These are phyloP conservation scores for Xestia rhomboidea DNA, from an alignment of 2,888 invertebrate genomes.

Conservation along the genomic window DNA sequence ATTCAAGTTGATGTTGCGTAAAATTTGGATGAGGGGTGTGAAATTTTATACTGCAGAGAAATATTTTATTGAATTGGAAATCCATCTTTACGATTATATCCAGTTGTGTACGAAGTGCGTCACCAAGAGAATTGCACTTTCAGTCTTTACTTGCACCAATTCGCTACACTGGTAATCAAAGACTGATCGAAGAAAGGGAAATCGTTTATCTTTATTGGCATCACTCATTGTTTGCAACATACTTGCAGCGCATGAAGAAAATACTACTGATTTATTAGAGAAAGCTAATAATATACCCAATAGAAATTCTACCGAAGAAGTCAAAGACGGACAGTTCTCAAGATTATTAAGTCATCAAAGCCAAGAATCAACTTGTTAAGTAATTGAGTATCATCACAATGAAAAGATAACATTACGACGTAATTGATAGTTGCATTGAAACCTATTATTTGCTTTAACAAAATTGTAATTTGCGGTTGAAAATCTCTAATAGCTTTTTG, in stretches of 20 bases:
- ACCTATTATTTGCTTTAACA: slow-evolving; percentile 36
- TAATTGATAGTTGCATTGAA: slow-evolving; percentile 48
- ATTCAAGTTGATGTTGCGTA: slow-evolving; percentile 1
- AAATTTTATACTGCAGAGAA: background rate
- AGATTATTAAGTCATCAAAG: slow-evolving; percentile 59
- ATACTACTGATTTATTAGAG: slow-evolving; percentile 56
- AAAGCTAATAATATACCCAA: slow-evolving; percentile 58
- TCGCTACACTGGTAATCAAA: slow-evolving; percentile 42
- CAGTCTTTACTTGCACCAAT: slow-evolving; percentile 43
- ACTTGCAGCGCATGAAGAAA: slow-evolving; percentile 45
- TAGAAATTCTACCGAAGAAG: slow-evolving; percentile 49
- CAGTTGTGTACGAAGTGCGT: background rate
- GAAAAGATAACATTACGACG: slow-evolving; percentile 48
- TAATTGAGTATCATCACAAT: slow-evolving; percentile 55
- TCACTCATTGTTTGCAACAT: slow-evolving; percentile 45
- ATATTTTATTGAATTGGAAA: slow-evolving; percentile 16
- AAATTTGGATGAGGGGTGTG: background rate
- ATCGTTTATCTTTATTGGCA: slow-evolving; percentile 59
- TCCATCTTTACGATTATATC: background rate
- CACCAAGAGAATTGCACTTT: slow-evolving; percentile 12
- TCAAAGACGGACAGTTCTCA: slow-evolving; percentile 25
- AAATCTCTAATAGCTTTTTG: slow-evolving; percentile 42
- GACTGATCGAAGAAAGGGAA: slow-evolving; percentile 54
- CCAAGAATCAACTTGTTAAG: slow-evolving; percentile 51
- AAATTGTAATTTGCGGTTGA: slow-evolving; percentile 53